A percentile compares a stretch with the other conserved stretches of the same genome.
These are phyloP conservation scores for Amblyteles armatorius DNA, from an alignment of 2,888 invertebrate species.

Conservation along the genomic window DNA sequence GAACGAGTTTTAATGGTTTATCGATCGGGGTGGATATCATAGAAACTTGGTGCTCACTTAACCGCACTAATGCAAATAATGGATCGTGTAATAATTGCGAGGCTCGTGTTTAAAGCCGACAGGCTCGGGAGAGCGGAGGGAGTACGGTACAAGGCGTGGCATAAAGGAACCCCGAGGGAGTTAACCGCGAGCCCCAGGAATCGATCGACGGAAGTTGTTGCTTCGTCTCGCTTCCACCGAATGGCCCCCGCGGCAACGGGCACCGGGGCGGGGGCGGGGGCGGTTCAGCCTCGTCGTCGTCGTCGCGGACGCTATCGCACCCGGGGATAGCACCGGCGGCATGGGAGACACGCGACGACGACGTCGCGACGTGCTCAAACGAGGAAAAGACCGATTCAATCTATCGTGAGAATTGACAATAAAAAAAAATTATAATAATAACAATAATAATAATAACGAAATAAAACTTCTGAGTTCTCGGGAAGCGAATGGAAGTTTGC, in stretches of 20 bases:
- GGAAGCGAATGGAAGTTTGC: neutral
- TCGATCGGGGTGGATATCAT: neutral
- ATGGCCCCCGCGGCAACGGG: conserved; percentile 30
- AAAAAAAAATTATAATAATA: conserved; percentile 18
- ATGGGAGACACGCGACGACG: conserved; percentile 47
- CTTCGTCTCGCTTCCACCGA: conserved; percentile 67
- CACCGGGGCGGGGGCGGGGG: conserved; percentile 53
- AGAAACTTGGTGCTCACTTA: neutral
- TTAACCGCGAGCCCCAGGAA: conserved; percentile 72
- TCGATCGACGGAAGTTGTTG: conserved; percentile 75
- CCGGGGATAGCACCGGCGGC: conserved; percentile 4
- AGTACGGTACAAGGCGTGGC: conserved; percentile 72
- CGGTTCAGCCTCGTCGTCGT: conserved; percentile 44
- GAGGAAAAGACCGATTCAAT: conserved; percentile 19
- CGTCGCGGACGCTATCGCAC: conserved; percentile 7
- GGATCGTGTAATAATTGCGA: conserved; percentile 11
- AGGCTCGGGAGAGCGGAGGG: neutral
- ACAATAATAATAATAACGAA: neutral
- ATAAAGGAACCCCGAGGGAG: conserved; percentile 73
- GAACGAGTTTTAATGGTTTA: neutral
- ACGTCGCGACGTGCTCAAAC: conserved; percentile 23
- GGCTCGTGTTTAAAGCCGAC: neutral
- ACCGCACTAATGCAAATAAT: conserved; percentile 5
- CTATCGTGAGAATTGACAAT: conserved; percentile 31
- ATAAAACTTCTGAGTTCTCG: neutral